Base-by-base conservation (phyloP, 2,113 vertebrate species). In the Rhegmatorhina hoffmannsi region DNA sequence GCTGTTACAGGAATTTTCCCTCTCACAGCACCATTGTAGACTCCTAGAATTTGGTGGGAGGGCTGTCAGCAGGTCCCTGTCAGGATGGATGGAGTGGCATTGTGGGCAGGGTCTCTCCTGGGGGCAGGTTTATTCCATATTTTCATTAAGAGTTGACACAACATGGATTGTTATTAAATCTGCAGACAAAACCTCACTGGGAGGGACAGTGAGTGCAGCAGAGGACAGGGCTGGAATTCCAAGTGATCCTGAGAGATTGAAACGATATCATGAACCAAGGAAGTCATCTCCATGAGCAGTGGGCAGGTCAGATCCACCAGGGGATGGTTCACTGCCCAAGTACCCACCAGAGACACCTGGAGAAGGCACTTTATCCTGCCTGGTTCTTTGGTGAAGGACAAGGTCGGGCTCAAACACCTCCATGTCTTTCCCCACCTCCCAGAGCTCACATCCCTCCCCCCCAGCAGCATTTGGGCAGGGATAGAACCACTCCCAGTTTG, bases 1-100 rank as follows among this genome's bases (percentile, higher is more conserved):
- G 68, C 53, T 28, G 11, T 84, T 63, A 55, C 44, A 31, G 56
- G 79, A 92, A 84, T 11, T 26, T 84, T 93, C 68, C 74, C 17
- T 44, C 86, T 44, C 0, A 1, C 21, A 28, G 31, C 17, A 8
- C n/a, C 1, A 0, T 1, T 33, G 55, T 64, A 77, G 72, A 53
- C 12, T 60, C 49, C 18, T 31, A 17, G 60, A 56, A 13, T 78
- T 59, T 34, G 14, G 55, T 24, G 77, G 62, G 81, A 89, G 34
- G 21, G 81, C 26, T 78, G 34, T 82, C 81, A 83, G 81, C 64
- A 43, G 59, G 12, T 63, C 17, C 4, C 36, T 63, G 76, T 89
- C 86, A 58, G 56, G 83, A 55, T 7, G 23, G 50, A 59, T 75
- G 19, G 38, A 70, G 87, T 14, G 56, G 73, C 33, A 58, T 55